Evolutionary conservation across 2,113 vertebrate species (phyloP), one percentile per base, ranked within the genome.

Genomic region (Genyomyrus donnyi): DNA sequence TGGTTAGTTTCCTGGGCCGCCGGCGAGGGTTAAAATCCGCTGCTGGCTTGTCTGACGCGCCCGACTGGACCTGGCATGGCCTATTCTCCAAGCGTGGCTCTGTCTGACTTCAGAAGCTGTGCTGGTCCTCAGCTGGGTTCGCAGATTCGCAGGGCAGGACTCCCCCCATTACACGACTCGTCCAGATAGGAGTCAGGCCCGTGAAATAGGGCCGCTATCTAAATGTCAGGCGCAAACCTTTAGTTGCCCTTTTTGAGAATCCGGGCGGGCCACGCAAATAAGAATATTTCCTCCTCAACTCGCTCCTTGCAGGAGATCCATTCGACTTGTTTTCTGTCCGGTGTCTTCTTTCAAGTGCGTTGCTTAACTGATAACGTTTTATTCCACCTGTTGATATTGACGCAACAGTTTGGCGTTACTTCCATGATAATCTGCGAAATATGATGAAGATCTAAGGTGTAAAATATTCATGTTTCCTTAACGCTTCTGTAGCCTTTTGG

Each of bases 381-480:
- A 24, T 56, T 87, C 50, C 85, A 87, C 85, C 48, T 87, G 85
- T 87, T 53, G 85, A 53, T 87, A 39, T 35, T 87, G 42, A 53
- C 6, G 27, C 85, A 87, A 53, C 85, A 87, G 85, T 87, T 87
- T 87, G 39, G 31, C 31, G 31, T 87, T 87, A 56, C 85, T 53
- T 87, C 85, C 85, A 53, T 87, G 85, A 87, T 56, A 87, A 53
- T 53, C 27, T 53, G 50, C 19, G 19, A 87, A 87, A 87, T 21
- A 35, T 56, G 85, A 31, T 53, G n/a, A 53, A 87, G 50, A 53
- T 52, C 31, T 19, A 35, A 53, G 49, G 85, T 87, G 85, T 87
- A 53, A 87, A 87, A 53, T 53, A 87, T 87, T 87, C 85, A 87
- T 87, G 49, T 56, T 87, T 19, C 74, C 35, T 80, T 87, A 35